Base-by-base conservation (phyloP, 2,797 vertebrate genomes). In the Spinibarbus caldwelli region DNA sequence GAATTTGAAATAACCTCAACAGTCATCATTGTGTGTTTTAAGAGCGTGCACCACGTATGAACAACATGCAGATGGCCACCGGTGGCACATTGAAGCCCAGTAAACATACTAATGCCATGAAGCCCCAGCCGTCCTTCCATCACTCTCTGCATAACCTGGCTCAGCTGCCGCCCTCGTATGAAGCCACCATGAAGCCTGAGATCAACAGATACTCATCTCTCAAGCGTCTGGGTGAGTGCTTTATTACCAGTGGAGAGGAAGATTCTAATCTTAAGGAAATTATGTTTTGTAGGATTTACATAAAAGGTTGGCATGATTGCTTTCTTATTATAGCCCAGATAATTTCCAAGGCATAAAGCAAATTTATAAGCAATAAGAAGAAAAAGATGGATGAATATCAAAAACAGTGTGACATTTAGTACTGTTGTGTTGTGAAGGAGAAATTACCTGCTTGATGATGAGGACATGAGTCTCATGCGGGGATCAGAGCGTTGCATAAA, bases 71-170 rank as follows among this genome's bases (percentile, higher is more conserved):
- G 93, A 92, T 95, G 93, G 94, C 96, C 90, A 90, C 94, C 86
- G 96, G 97, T 87, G 95, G 95, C 88, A 95, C 95, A 76, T 90
- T 96, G 87, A 95, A 96, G 82, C 95, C 95, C 89, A 94, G 93
- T 90, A 97, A 97, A 90, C 97, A 97, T 92, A 97, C 96, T 90
- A 97, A 97, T 88, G 95, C 94, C 91, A 90, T 90, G 88, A 95
- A 95, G 89, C 91, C 93, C 87, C 96, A 96, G 89, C 95, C 97
- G 41, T 94, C 97, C 86, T 97, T 97, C 91, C 96, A 97, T 75
- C 95, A 97, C 72, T 98, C 97, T 57, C 95, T 98, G 89, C 97
- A 98, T 94, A 97, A 97, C 93, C 95, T 97, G 88, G 96, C 97
- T 31, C 97, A 97, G 88, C 95, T 97, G 84, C 97, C 97, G 3